Base-by-base conservation (phyloP, 2,888 invertebrate genomes). In the Abrostola tripartita region DNA sequence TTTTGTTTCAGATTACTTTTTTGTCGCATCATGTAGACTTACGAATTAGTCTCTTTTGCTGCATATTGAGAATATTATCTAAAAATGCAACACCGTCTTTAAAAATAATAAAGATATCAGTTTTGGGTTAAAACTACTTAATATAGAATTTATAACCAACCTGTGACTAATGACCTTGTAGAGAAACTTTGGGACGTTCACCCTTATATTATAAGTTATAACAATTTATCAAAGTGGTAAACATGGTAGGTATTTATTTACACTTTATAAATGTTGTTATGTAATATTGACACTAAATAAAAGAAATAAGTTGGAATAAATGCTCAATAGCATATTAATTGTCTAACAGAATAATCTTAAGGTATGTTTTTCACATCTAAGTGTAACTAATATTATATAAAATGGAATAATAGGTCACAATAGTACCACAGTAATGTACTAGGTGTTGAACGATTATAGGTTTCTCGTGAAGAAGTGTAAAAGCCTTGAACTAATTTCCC, bases 401-500 rank as follows among this genome's bases (percentile, higher is more conserved):
- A 24, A 24, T 24, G 24, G 4, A 24, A 24, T 24, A 24, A 24
- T 24, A 24, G 24, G 24, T 24, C 24, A 24, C 12, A 14, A 47
- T 24, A 47, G 9, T 47, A 47, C 24, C 24, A 24, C 1, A 47
- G 24, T 24, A 47, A 47, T 9, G 14, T 14, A 47, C n/a, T n/a
- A n/a, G n/a, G 35, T 41, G 35, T 37, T 37, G 24, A 40, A 42
- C 35, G 42, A 41, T 47, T 40, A 51, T n/a, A 38, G n/a, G 12
- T 36, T 49, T 42, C 53, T 58, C 41, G 51, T 65, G 42, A 68
- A 65, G 50, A 61, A 50, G 63, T 55, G 69, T 61, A 68, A 49
- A 57, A 76, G 78, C 88, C 90, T 90, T 89, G 89, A 86, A 81
- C 88, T 83, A 87, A 82, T 85, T 84, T 82, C 81, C 77, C 85